Conservation (phyloP, 2,113 vertebrate genomes). For the Leptobrachium leishanense region DNA sequence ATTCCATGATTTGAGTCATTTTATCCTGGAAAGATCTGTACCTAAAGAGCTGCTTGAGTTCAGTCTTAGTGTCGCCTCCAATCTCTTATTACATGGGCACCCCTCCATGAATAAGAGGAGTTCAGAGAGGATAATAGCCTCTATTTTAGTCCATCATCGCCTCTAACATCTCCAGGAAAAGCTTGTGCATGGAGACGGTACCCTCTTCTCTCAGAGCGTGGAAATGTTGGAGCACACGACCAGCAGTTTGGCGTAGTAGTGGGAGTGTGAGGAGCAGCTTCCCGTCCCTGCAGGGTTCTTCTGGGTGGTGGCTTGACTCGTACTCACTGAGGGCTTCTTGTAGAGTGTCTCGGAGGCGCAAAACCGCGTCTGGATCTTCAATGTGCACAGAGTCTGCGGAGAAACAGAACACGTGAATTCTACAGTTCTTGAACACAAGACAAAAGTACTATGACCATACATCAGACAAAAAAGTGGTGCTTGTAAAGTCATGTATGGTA, state of each 20-base stretch:
- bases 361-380: conserved; percentile 86
- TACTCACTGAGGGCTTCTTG: conserved; percentile 86
- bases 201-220: conserved; percentile 89
- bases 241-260: conserved; percentile 86
- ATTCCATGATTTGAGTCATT: background rate
- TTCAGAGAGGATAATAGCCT: too few relatives aligned
- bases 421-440: background rate
- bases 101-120: background rate
- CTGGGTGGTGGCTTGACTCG: conserved; percentile 73
- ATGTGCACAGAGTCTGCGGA: conserved; percentile 86
- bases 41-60: background rate
- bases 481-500: too few relatives aligned
- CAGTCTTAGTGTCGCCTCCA: too few relatives aligned
- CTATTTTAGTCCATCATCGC: conserved; percentile 87
- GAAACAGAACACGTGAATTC: background rate
- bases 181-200: conserved; percentile 91
- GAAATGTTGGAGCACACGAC: conserved; percentile 85
- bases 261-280: conserved; percentile 86
- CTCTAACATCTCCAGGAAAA: conserved; percentile 93
- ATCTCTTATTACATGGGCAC: background rate
- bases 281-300: conserved; percentile 80
- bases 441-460: background rate
- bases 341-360: conserved; percentile 86
- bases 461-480: too few relatives aligned
- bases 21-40: conserved; percentile 9